Percentiles rank a stretch among this genome's conserved stretches.
These are phyloP conservation scores for Tinamus guttatus DNA, from an alignment of 2,113 vertebrate genomes.

Conservation along the genomic window DNA sequence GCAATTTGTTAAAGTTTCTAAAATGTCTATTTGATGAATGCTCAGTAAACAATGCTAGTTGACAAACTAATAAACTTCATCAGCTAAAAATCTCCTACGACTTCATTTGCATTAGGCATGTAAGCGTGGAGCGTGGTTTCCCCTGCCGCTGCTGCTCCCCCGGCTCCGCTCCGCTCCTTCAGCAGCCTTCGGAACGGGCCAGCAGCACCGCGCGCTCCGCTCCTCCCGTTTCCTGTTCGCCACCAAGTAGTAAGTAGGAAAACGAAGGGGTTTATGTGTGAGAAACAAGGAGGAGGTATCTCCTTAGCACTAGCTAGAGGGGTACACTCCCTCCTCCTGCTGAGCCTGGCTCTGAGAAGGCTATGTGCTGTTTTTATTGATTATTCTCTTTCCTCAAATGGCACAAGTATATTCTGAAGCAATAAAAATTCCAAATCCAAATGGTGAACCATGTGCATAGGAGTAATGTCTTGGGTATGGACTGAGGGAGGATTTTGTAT, in stretches of 20 bases:
- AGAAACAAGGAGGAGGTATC: not conserved
- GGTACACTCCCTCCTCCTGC: not conserved
- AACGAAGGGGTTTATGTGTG: not conserved
- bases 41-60: too few relatives aligned
- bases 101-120: not conserved
- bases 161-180: not conserved
- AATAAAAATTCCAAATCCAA: not conserved
- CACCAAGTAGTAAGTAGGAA: not conserved
- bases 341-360: not conserved
- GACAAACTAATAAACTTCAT: not conserved
- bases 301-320: not conserved
- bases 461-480: not conserved
- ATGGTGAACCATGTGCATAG: not conserved
- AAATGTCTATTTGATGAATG: not conserved
- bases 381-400: slow-evolving; percentile 39
- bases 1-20: not conserved
- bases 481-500: not conserved
- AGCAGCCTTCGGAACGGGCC: not conserved
- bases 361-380: not conserved
- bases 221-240: not conserved
- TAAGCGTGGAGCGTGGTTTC: not conserved
- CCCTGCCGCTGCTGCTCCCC: not conserved
- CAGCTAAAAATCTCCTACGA: not conserved
- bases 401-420: not conserved
- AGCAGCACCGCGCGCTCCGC: not conserved